Evolutionary conservation across 2,797 vertebrate species (phyloP).

Genomic region (Streptopelia turtur): DNA sequence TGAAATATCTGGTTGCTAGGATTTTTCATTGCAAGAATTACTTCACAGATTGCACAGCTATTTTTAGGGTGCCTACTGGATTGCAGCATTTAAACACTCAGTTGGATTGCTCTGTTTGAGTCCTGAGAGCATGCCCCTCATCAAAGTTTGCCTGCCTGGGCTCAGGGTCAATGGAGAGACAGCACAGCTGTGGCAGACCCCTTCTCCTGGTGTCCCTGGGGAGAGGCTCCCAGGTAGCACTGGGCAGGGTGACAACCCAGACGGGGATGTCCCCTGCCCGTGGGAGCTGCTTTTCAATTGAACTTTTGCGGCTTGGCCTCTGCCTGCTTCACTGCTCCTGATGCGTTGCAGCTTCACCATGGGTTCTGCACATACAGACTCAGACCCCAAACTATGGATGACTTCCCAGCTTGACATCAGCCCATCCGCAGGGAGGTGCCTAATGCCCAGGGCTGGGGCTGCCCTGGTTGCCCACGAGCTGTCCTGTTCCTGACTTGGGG

Average conservation of each 20-base stretch:
- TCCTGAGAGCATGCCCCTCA: background rate
- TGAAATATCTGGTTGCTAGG: background rate
- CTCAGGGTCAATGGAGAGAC: background rate
- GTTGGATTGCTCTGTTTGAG: background rate
- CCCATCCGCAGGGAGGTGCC: rapidly evolving
- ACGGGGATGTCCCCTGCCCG: background rate
- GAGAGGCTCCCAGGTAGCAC: rapidly evolving
- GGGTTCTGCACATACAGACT: background rate
- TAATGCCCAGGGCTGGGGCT: rapidly evolving
- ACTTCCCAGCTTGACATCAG: background rate
- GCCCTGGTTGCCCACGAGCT: rapidly evolving
- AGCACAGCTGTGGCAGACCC: background rate
- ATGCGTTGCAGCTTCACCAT: background rate
- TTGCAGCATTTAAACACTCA: background rate
- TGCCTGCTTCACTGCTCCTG: background rate
- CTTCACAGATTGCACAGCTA: background rate
- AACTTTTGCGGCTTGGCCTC: background rate
- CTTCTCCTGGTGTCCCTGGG: too few species aligned
- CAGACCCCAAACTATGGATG: rapidly evolving
- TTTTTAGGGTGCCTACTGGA: background rate
- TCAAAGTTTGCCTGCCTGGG: background rate
- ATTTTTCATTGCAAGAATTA: background rate
- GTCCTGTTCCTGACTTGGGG: background rate
- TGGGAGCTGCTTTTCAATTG: background rate
- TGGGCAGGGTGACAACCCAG: rapidly evolving